Evolutionary conservation across 2,888 invertebrate species (phyloP).

Genomic region (Tanypteryx hageni): DNA sequence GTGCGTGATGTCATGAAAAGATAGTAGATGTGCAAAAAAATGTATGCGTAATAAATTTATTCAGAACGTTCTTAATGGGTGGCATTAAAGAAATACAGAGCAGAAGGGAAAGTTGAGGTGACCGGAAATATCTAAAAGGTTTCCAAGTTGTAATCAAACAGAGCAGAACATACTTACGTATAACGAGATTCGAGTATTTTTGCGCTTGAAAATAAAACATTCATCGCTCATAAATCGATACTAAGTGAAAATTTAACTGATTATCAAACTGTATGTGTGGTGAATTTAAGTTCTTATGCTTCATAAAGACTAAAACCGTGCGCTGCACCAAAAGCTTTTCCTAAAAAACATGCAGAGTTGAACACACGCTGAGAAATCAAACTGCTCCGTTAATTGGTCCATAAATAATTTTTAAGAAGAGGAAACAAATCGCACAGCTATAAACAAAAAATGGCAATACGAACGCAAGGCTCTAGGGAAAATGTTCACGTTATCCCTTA

Average conservation of each 20-base stretch:
- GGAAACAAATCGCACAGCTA: no score
- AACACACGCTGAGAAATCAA: no score
- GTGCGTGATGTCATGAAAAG: not conserved
- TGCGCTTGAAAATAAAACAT: not conserved
- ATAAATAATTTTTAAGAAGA: no score
- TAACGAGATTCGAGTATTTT: not conserved
- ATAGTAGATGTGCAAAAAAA: not conserved
- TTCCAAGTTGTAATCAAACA: slow-evolving; percentile 14
- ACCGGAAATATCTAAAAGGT: slow-evolving; percentile 19
- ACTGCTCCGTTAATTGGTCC: no score
- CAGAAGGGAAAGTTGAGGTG: slow-evolving; percentile 14
- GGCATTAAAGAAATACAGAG: not conserved
- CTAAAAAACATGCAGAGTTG: no score
- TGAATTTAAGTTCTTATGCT: no score
- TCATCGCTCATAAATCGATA: not conserved
- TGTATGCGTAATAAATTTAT: not conserved
- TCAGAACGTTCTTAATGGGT: not conserved
- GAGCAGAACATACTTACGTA: slow-evolving; percentile 11
- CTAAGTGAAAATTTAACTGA: not conserved
- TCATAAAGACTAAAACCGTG: no score
- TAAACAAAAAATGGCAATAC: no score
- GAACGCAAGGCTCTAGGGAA: no score
- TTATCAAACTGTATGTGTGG: no score
- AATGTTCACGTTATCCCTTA: no score
- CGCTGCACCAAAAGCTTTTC: no score